These are phyloP conservation scores for Mythimna pallens DNA, from an alignment of 2,888 invertebrate species.

Conservation along the genomic window DNA sequence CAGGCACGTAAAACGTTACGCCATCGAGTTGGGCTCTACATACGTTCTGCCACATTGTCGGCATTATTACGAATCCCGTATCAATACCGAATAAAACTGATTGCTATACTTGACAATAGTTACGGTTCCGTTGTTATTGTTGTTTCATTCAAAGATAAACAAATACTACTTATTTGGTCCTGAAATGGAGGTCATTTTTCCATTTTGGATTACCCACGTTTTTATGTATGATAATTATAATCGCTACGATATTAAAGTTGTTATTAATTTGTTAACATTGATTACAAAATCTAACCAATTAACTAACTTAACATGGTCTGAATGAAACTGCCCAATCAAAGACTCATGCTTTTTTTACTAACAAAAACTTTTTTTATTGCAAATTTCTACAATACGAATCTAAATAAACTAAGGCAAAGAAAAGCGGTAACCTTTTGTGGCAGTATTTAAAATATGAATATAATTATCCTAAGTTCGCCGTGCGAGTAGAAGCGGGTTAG, in stretches of 20 bases:
- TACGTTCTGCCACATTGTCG: slow-evolving; percentile 34
- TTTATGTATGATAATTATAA: background rate
- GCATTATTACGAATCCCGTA: slow-evolving; percentile 25
- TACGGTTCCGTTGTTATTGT: slow-evolving; percentile 6
- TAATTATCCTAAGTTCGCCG: slow-evolving; percentile 42
- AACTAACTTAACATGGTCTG: too few relatives aligned
- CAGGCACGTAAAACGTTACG: slow-evolving; percentile 1
- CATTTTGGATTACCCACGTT: background rate
- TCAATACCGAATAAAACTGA: slow-evolving; percentile 51
- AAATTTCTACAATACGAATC: background rate
- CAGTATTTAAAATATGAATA: slow-evolving; percentile 37
- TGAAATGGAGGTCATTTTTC: background rate
- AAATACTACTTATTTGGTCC: background rate
- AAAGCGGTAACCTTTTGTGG: slow-evolving; percentile 26
- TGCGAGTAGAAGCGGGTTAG: slow-evolving; percentile 68
- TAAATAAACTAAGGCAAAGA: background rate
- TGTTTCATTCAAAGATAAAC: slow-evolving; percentile 25
- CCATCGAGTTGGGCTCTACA: background rate
- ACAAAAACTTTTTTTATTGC: background rate
- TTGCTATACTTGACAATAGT: slow-evolving; percentile 13
- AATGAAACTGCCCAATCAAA: background rate
- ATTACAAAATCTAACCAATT: background rate
- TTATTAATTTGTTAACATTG: background rate
- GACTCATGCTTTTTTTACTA: too few relatives aligned
- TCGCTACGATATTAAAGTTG: background rate